These are phyloP conservation scores for Chesias legatella DNA, from an alignment of 2,888 invertebrate genomes.

Conservation along the genomic window DNA sequence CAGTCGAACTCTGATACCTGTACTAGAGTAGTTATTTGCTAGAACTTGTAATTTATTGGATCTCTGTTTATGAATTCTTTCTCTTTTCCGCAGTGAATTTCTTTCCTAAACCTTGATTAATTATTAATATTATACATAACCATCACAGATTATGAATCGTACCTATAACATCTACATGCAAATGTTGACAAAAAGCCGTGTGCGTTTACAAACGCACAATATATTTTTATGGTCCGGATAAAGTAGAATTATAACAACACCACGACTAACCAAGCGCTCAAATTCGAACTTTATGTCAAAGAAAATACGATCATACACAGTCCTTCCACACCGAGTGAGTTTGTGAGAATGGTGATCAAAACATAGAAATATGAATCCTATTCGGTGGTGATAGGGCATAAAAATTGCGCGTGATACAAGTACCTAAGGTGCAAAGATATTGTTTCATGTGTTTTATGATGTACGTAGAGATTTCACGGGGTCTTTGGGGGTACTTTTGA, in stretches of 20 bases:
- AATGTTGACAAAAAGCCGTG: slow-evolving; percentile 76
- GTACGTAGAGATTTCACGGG: slow-evolving; percentile 71
- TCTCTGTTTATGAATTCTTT: too few relatives aligned
- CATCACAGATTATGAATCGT: background rate
- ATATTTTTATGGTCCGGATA: slow-evolving; percentile 74
- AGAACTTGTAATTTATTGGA: too few relatives aligned
- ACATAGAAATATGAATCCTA: slow-evolving; percentile 31
- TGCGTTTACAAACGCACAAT: slow-evolving; percentile 76
- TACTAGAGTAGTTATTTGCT: too few relatives aligned
- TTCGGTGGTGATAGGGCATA: slow-evolving; percentile 16
- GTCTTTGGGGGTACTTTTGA: slow-evolving; percentile 61
- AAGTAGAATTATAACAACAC: slow-evolving; percentile 54
- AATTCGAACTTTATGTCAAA: slow-evolving; percentile 25
- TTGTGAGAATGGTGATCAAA: slow-evolving; percentile 8
- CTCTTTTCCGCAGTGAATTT: too few relatives aligned
- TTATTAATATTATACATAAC: too few relatives aligned
- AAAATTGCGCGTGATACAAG: slow-evolving; percentile 13
- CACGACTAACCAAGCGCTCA: slow-evolving; percentile 17
- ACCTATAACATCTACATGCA: slow-evolving; percentile 63
- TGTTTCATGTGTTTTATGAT: slow-evolving; percentile 79
- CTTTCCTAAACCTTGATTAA: too few relatives aligned
- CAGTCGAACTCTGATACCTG: too few relatives aligned
- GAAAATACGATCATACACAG: slow-evolving; percentile 8
- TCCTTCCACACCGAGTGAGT: background rate
- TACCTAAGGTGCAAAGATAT: slow-evolving; percentile 58